phyloP scores from a whole-genome alignment of 2,888 invertebrate species.

The Galeruca laticollis region DNA sequence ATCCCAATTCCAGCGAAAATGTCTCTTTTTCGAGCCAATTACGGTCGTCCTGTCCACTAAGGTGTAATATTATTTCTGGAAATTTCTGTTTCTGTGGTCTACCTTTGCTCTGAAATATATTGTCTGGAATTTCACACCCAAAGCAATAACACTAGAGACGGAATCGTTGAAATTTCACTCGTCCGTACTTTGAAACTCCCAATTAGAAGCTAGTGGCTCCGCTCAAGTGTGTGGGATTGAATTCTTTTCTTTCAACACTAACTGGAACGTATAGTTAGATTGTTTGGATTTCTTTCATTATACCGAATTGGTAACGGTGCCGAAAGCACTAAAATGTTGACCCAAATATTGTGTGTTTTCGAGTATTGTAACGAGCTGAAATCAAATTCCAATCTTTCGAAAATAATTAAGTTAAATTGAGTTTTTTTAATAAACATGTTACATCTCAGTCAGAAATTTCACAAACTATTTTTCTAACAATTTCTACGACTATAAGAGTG shows the following conservation, averaged over 20 bases:
- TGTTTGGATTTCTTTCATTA: conserved; percentile 21
- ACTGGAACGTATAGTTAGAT: conserved; percentile 17
- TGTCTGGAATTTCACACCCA: conserved; percentile 31
- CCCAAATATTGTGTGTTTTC: not conserved
- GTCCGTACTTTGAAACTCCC: conserved; percentile 27
- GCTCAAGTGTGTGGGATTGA: conserved; percentile 23
- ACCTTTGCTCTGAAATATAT: conserved; percentile 27
- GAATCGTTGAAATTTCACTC: conserved; percentile 30
- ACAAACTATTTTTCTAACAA: no score
- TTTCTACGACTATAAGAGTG: no score
- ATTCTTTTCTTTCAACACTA: conserved; percentile 27
- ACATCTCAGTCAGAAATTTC: no score
- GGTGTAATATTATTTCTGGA: conserved; percentile 35
- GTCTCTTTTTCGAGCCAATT: conserved; percentile 32
- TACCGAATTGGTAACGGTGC: not conserved
- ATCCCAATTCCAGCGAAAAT: conserved; percentile 26
- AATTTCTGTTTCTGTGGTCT: conserved; percentile 28
- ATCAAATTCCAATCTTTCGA: no score
- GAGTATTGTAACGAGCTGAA: no score
- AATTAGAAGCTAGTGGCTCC: conserved; percentile 29
- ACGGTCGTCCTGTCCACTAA: conserved; percentile 31
- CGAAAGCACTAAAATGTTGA: not conserved
- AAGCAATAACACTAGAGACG: conserved; percentile 31
- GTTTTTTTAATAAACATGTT: no score
- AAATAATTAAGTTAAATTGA: no score